A percentile compares a stretch with the other conserved stretches of the same genome.
phyloP scores from a whole-genome alignment of 2,888 invertebrate genomes.

The Lasioglossum zephyrum region DNA sequence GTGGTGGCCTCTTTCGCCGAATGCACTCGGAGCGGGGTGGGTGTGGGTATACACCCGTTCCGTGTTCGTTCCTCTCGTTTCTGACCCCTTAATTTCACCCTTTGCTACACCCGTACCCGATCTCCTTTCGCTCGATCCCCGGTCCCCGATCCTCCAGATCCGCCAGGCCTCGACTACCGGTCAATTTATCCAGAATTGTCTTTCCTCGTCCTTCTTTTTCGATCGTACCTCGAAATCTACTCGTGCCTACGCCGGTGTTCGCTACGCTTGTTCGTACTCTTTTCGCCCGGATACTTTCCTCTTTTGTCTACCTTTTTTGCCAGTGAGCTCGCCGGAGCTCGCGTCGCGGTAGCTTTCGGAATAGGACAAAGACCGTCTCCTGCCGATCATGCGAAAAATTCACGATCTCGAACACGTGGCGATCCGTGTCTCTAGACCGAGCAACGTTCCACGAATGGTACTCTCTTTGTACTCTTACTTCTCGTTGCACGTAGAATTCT shows the following conservation, averaged over 20 bases:
- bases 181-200: slow-evolving; percentile 81
- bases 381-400: slow-evolving; percentile 25
- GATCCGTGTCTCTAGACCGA: not conserved
- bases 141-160: slow-evolving; percentile 28
- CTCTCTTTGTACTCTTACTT: too few relatives aligned
- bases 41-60: slow-evolving; percentile 19
- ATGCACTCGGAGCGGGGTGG: slow-evolving; percentile 27
- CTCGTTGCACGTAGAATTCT: too few relatives aligned
- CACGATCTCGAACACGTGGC: not conserved
- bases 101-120: not conserved
- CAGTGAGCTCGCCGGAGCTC: slow-evolving; percentile 24
- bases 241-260: slow-evolving; percentile 36
- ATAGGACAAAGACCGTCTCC: slow-evolving; percentile 14
- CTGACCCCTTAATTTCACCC: slow-evolving; percentile 23
- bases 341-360: slow-evolving; percentile 26
- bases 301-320: slow-evolving; percentile 51
- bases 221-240: slow-evolving; percentile 64
- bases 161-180: slow-evolving; percentile 72
- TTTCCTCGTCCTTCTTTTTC: slow-evolving; percentile 74
- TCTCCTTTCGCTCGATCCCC: slow-evolving; percentile 5
- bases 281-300: slow-evolving; percentile 39
- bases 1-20: slow-evolving; percentile 50
- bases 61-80: slow-evolving; percentile 18
- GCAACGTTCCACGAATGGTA: not conserved
- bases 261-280: slow-evolving; percentile 49